These are phyloP conservation scores for Limnephilus lunatus DNA, from an alignment of 2,888 invertebrate species.

Conservation along the genomic window DNA sequence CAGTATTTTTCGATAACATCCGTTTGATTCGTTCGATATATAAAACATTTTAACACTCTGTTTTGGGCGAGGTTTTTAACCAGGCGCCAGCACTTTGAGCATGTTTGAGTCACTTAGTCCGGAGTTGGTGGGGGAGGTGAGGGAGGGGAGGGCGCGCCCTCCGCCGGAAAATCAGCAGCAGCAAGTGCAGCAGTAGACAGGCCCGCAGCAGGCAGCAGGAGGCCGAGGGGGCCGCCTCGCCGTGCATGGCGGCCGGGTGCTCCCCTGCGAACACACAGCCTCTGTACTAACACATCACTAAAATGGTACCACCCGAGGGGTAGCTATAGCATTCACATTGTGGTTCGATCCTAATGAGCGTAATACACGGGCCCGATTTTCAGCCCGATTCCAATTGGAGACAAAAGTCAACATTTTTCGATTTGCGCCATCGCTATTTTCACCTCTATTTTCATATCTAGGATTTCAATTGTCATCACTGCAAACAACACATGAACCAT, in stretches of 20 bases:
- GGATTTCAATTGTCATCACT: too few species aligned
- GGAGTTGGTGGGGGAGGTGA: conserved; percentile 9
- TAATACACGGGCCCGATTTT: too few species aligned
- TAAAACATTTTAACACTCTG: background rate
- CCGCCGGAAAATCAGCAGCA: conserved; percentile 47
- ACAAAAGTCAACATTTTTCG: too few species aligned
- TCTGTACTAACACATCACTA: background rate
- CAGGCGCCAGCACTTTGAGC: background rate
- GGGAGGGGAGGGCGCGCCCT: conserved; percentile 10
- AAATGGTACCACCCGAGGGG: too few species aligned
- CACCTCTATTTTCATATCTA: too few species aligned
- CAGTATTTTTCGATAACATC: background rate
- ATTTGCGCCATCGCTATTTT: too few species aligned
- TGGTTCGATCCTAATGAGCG: too few species aligned
- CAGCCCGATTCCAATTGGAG: too few species aligned
- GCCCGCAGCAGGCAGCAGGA: conserved; percentile 60
- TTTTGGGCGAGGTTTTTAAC: background rate
- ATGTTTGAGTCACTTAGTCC: conserved; percentile 10
- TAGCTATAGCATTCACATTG: too few species aligned
- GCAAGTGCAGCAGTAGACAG: conserved; percentile 54
- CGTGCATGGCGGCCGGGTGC: conserved; percentile 92
- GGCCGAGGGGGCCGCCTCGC: conserved; percentile 74
- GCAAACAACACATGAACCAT: too few species aligned
- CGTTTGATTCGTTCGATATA: background rate
- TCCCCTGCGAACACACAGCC: conserved; percentile 78